Percentiles rank a stretch among this genome's conserved stretches.
phyloP scores from a whole-genome alignment of 1,140 invertebrate genomes.

The Luehdorfia chinensis region DNA sequence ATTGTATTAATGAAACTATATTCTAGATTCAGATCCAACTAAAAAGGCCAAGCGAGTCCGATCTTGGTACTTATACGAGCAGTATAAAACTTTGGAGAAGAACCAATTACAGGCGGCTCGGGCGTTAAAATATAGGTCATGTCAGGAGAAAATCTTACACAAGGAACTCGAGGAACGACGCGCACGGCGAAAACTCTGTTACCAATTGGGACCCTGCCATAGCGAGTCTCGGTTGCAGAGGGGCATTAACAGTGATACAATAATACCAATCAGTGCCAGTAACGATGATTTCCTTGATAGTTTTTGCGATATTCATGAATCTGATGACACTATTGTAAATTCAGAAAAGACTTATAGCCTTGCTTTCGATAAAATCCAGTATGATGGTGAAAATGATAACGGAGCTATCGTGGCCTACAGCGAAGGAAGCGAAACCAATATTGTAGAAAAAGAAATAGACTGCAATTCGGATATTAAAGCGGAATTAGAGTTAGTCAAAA shows the following conservation, averaged over 20 bases:
- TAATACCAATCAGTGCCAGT: constrained; percentile 27
- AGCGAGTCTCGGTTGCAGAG: constrained; percentile 33
- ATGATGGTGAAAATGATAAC: constrained; percentile 29
- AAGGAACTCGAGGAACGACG: constrained; percentile 51
- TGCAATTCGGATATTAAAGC: constrained; percentile 23
- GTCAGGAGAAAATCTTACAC: constrained; percentile 51
- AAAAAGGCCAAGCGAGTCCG: constrained; percentile 52
- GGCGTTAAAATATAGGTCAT: constrained; percentile 45
- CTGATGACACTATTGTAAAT: constrained; percentile 24
- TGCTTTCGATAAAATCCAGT: constrained; percentile 27
- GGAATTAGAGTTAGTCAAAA: constrained; percentile 30
- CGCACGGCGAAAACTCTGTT: constrained; percentile 41
- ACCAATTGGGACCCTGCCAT: constrained; percentile 30
- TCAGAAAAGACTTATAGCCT: constrained; percentile 30
- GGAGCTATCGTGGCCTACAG: constrained; percentile 25
- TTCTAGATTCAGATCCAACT: constrained; percentile 45
- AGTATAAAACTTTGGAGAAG: constrained; percentile 60
- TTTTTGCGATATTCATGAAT: constrained; percentile 41
- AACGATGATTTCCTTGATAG: constrained; percentile 51
- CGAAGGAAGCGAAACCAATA: constrained; percentile 28
- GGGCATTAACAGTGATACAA: constrained; percentile 19
- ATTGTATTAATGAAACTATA: too few species aligned
- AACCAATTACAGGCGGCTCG: constrained; percentile 57
- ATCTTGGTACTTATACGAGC: constrained; percentile 68
- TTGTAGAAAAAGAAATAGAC: constrained; percentile 29